phyloP scores from a whole-genome alignment of 2,888 invertebrate genomes.

The Andrena camellia region DNA sequence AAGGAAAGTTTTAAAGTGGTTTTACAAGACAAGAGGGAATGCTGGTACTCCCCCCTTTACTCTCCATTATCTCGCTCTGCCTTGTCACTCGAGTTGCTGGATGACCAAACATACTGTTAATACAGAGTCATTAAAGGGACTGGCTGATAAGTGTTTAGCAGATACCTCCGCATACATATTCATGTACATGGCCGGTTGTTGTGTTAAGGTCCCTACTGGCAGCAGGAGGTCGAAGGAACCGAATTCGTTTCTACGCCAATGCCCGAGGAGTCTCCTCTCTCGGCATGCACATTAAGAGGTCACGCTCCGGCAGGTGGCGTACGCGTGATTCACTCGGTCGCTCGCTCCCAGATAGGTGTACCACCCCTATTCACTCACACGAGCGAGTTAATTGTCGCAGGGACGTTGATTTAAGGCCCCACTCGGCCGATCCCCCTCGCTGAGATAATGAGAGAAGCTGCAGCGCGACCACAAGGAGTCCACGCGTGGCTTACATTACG shows the following conservation, averaged over 20 bases:
- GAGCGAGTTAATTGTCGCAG: constrained; percentile 76
- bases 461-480: constrained; percentile 41
- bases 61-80: constrained; percentile 58
- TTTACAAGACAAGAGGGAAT: constrained; percentile 19
- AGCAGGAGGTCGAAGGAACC: background rate
- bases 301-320: constrained; percentile 82
- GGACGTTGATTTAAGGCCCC: constrained; percentile 74
- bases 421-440: constrained; percentile 64
- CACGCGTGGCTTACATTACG: constrained; percentile 65
- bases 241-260: constrained; percentile 51
- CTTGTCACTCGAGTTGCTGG: constrained; percentile 8
- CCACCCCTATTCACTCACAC: constrained; percentile 75
- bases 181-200: background rate
- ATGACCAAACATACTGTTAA: too few species aligned
- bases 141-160: too few species aligned
- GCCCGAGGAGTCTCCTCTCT: constrained; percentile 57
- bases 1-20: constrained; percentile 25
- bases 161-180: background rate
- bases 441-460: constrained; percentile 70
- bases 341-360: constrained; percentile 69
- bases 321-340: constrained; percentile 80
- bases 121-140: too few species aligned
- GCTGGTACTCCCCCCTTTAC: constrained; percentile 1
- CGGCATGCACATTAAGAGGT: constrained; percentile 80
- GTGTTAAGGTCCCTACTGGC: background rate